Evolutionary conservation across 2,888 invertebrate species (phyloP).

Genomic region (Machimus rusticus): DNA sequence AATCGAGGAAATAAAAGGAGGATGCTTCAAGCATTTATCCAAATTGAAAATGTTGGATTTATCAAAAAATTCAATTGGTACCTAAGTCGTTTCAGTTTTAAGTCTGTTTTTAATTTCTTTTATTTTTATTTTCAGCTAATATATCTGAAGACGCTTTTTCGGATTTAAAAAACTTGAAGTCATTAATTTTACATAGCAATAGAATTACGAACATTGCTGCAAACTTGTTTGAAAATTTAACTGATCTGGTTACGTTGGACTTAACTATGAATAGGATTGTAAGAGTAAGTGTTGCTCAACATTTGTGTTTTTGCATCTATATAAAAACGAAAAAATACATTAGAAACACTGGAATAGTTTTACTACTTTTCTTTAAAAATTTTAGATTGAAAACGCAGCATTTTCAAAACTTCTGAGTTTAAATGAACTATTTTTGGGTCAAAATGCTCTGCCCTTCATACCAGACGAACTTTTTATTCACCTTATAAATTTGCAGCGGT

Average conservation of each 20-base stretch:
- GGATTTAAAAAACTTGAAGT: slow-evolving; percentile 56
- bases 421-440: slow-evolving; percentile 66
- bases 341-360: too few species aligned
- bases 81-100: slow-evolving; percentile 41
- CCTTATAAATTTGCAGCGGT: slow-evolving; percentile 61
- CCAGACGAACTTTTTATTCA: slow-evolving; percentile 64
- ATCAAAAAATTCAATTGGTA: slow-evolving; percentile 68
- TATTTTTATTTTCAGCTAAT: slow-evolving; percentile 50
- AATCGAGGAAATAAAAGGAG: slow-evolving; percentile 65
- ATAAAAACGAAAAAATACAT: too few species aligned
- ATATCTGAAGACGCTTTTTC: slow-evolving; percentile 58
- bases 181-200: slow-evolving; percentile 64
- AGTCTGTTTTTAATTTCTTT: neutral
- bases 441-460: slow-evolving; percentile 65
- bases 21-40: slow-evolving; percentile 64
- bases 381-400: slow-evolving; percentile 60
- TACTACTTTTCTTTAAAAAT: neutral
- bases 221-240: slow-evolving; percentile 56
- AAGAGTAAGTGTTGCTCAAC: slow-evolving; percentile 52
- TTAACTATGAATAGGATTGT: slow-evolving; percentile 59
- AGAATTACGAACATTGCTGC: slow-evolving; percentile 60
- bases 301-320: too few species aligned
- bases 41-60: slow-evolving; percentile 68
- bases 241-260: slow-evolving; percentile 56
- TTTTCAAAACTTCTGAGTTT: slow-evolving; percentile 64